Evolutionary conservation across 2,888 invertebrate species (phyloP).

Genomic region (Eurytoma californica): DNA sequence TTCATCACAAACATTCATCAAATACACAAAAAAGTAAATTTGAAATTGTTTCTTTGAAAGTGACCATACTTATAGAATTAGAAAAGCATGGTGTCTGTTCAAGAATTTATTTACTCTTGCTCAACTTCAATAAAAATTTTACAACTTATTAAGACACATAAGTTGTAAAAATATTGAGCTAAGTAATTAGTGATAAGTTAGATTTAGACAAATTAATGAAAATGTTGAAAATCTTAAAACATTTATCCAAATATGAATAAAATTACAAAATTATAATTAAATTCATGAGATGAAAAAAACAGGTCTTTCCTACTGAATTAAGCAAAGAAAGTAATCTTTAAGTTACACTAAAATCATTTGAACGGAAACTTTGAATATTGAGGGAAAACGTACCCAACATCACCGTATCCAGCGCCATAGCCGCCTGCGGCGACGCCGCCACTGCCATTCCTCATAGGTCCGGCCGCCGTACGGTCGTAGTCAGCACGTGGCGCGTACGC

Average conservation of each 20-base stretch:
- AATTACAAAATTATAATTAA: no score
- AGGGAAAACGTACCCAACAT: conserved; percentile 68
- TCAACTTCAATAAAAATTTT: neutral
- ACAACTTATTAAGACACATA: neutral
- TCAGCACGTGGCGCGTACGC: conserved; percentile 72
- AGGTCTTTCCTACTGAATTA: neutral
- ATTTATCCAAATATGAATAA: no score
- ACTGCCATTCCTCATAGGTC: conserved; percentile 73
- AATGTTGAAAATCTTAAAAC: no score
- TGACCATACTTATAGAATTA: conserved; percentile 19
- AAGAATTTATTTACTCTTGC: conserved; percentile 14
- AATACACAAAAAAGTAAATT: neutral
- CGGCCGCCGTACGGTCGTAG: conserved; percentile 71
- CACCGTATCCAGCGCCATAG: conserved; percentile 71
- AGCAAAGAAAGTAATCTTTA: neutral
- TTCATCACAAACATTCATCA: neutral
- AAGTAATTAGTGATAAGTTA: no score
- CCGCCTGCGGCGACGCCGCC: conserved; percentile 69
- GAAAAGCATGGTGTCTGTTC: conserved; percentile 23
- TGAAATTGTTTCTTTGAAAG: conserved; percentile 11
- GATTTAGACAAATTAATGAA: no score
- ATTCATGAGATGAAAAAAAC: no score
- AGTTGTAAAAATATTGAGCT: neutral
- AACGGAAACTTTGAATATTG: neutral
- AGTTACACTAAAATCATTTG: no score